Percentiles rank a stretch among this genome's conserved stretches.
These are phyloP conservation scores for Scaptomyza caliginosa DNA, from an alignment of 2,888 invertebrate genomes.

Conservation along the genomic window DNA sequence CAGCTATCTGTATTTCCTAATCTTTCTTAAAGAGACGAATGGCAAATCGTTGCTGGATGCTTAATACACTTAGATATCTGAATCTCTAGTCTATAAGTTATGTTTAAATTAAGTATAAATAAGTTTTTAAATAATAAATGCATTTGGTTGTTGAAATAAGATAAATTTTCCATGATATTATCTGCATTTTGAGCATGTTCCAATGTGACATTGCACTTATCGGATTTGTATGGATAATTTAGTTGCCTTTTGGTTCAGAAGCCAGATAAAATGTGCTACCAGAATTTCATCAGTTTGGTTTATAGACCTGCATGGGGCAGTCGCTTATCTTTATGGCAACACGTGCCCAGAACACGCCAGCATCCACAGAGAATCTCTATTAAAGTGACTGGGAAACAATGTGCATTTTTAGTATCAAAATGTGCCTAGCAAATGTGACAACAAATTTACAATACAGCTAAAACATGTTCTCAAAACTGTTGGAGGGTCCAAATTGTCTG, in stretches of 20 bases:
- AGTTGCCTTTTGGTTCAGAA: neutral
- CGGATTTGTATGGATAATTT: neutral
- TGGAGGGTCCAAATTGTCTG: constrained; percentile 46
- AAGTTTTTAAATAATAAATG: neutral
- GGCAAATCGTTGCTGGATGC: constrained; percentile 67
- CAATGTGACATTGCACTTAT: neutral
- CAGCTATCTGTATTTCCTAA: constrained; percentile 63
- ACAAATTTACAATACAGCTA: neutral
- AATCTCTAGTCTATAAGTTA: neutral
- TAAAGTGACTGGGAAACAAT: constrained; percentile 18
- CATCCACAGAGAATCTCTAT: neutral
- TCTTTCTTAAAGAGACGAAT: constrained; percentile 76
- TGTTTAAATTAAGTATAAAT: neutral
- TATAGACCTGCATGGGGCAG: constrained; percentile 6
- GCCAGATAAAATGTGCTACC: neutral
- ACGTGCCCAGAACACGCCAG: neutral
- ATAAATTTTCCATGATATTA: neutral
- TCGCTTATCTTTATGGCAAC: constrained; percentile 34
- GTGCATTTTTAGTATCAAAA: constrained; percentile 10
- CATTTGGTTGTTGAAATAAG: too few species aligned
- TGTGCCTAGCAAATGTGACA: neutral
- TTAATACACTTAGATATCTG: constrained; percentile 6
- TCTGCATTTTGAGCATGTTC: neutral
- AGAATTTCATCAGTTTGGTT: constrained; percentile 20
- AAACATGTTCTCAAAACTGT: constrained; percentile 13